A percentile compares a stretch with the other conserved stretches of the same genome.
Evolutionary conservation across 2,797 vertebrate species (phyloP).

Genomic region (Arnoldichthys spilopterus): DNA sequence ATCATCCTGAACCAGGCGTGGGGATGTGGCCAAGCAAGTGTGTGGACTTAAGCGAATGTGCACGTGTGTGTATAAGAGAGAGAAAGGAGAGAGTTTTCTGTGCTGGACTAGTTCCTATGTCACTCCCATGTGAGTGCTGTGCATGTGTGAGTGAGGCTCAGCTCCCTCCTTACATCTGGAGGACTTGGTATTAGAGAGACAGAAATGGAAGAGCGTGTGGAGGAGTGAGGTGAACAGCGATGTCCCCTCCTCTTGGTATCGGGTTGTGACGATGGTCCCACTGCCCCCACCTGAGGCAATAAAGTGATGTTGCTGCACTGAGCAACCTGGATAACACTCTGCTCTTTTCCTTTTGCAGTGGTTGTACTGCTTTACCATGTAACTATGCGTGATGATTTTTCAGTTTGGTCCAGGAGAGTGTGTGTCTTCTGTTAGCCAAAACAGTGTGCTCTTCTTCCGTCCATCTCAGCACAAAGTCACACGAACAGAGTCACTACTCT

Average conservation of each 20-base stretch:
- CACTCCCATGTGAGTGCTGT: slow-evolving; percentile 56
- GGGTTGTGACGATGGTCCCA: background rate
- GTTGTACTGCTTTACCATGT: background rate
- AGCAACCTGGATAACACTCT: slow-evolving; percentile 26
- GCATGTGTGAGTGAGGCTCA: slow-evolving; percentile 3
- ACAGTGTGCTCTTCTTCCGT: slow-evolving; percentile 3
- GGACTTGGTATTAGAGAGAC: background rate
- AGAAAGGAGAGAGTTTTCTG: slow-evolving; percentile 17
- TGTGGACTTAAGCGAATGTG: background rate
- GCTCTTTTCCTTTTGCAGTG: slow-evolving; percentile 21
- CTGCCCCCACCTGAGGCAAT: slow-evolving; percentile 26
- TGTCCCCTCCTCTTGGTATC: background rate
- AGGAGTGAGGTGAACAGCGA: background rate
- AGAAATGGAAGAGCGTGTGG: background rate
- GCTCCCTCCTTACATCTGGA: background rate
- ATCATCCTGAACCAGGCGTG: slow-evolving; percentile 37
- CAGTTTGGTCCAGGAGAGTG: slow-evolving; percentile 14
- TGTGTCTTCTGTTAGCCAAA: slow-evolving; percentile 12
- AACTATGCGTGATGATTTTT: background rate
- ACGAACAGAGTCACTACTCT: slow-evolving; percentile 14
- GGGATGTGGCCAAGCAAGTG: slow-evolving; percentile 4
- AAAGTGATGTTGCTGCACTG: slow-evolving; percentile 31
- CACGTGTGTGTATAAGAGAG: background rate
- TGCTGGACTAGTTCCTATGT: slow-evolving; percentile 48
- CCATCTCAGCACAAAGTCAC: slow-evolving; percentile 28